Evolutionary conservation across 1,140 invertebrate genomes (phyloP), one percentile per base, ranked within the genome.

Genomic region (Theocolax elegans): DNA sequence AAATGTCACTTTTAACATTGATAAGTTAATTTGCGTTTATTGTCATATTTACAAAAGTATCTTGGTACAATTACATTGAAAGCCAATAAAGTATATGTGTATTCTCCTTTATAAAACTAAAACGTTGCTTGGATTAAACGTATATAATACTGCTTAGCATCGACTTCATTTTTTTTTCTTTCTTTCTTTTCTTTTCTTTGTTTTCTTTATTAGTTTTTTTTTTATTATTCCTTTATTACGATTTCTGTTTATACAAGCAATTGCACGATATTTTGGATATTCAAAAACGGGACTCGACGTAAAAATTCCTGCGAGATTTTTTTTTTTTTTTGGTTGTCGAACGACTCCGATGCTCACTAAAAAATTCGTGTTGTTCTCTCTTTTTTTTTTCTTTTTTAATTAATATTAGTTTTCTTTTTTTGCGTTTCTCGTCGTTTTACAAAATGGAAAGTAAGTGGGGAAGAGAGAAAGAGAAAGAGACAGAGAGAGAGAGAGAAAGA

Each of bases 41-140:
- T 70, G 51, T 70, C 58, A 63, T 70, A 63, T 70, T 70, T 70
- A 63, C 59, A 70, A 63, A 70, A 48, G 51, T 70, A 70, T 63
- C 17, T 70, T 64, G 29, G 27, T 69, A 70, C 42, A 58, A 64
- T 64, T 70, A 70, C 58, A 69, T 62, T 56, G 12, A 68, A 69
- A 54, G 58, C 38, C 67, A 63, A 63, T 69, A 58, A 71, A 51
- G 35, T 59, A 49, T 21, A 54, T 51, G 31, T n/a, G 17, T 66
- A 0, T 71, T 51, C 42, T 44, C 27, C 35, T 59, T n/a, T 58
- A 67, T 69, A 44, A 51, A 62, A 69, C 23, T 54, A 40, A 60
- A 68, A 68, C n/a, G 23, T 40, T 29, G 7, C 51, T 42, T 53
- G 35, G 46, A 68, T 68, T 38, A 60, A 68, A 53, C 19, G 21